phyloP scores from a whole-genome alignment of 2,888 invertebrate genomes.

The Hirtodrosophila trivittata region DNA sequence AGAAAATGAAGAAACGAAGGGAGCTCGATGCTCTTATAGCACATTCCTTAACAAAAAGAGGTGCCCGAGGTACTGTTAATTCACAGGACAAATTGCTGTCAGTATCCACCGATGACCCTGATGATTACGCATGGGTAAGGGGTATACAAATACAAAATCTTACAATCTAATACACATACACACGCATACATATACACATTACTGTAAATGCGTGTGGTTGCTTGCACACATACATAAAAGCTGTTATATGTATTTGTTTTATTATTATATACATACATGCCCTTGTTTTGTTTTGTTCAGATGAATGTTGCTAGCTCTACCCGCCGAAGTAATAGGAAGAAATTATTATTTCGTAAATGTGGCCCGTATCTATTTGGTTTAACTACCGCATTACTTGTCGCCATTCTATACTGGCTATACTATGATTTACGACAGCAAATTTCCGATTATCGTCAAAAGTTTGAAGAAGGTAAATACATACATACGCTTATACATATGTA shows the following conservation, averaged over 20 bases:
- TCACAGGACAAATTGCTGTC: slow-evolving; percentile 87
- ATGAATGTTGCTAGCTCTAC: slow-evolving; percentile 65
- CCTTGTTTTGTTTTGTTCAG: slow-evolving; percentile 45
- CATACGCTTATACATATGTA: neutral
- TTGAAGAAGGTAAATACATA: slow-evolving; percentile 81
- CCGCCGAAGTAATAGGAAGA: slow-evolving; percentile 79
- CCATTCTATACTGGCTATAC: slow-evolving; percentile 83
- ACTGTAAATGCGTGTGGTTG: slow-evolving; percentile 8
- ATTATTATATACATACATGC: neutral
- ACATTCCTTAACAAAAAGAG: slow-evolving; percentile 82
- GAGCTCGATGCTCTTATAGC: slow-evolving; percentile 90
- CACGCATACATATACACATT: neutral
- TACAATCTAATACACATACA: slow-evolving; percentile 11
- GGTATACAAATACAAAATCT: slow-evolving; percentile 14
- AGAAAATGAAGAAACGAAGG: slow-evolving; percentile 91
- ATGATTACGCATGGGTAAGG: slow-evolving; percentile 84
- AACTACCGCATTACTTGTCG: slow-evolving; percentile 75
- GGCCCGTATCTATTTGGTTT: slow-evolving; percentile 79
- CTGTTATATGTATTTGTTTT: slow-evolving; percentile 4
- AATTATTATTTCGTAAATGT: slow-evolving; percentile 79
- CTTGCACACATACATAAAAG: slow-evolving; percentile 1
- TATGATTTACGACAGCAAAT: slow-evolving; percentile 83
- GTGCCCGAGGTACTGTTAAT: slow-evolving; percentile 64
- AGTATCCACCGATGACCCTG: slow-evolving; percentile 86
- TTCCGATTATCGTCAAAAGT: slow-evolving; percentile 82